Evolutionary conservation across 2,888 invertebrate genomes (phyloP), one percentile per base, ranked within the genome.

Genomic region (Dynastes tityus): DNA sequence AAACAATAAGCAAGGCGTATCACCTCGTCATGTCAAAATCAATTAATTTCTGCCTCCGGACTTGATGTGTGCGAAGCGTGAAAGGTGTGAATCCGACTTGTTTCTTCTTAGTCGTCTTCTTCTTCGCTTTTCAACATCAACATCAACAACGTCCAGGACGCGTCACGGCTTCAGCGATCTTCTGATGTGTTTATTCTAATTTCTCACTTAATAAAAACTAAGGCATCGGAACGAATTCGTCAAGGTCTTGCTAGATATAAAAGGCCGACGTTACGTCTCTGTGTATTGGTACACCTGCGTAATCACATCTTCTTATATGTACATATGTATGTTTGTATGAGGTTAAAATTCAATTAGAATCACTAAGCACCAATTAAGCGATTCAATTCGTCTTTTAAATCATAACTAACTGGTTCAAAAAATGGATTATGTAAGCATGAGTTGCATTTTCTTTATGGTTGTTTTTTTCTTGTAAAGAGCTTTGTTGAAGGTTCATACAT

Each of bases 21-120:
- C 81, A 80, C 78, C 45, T 45, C 79, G 80, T 78, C 82, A 80
- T 81, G 82, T 83, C 82, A 82, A 82, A 82, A 83, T 83, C 83
- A 83, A 84, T 82, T 83, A 83, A 81, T 79, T 77, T 79, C 78
- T 73, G 83, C 82, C 81, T 55, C 78, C 77, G 80, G 81, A 77
- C 53, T 61, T 67, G 45, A 45, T 45, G 11, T 45, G 45, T 2
- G 45, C 32, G 32, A 32, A 76, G 79, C 80, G 82, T 83, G 82
- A 82, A 80, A 83, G 82, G 82, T 83, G 83, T 82, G 83, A 83
- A 81, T 77, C 55, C 71, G 58, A 76, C 80, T 11, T 8, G 45
- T 45, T 45, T 45, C 45, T 45, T 45, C 45, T 45, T 8, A 1
- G 6, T 45, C 45, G 45, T 8, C 45, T 45, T 45, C 45, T 45